phyloP scores from a whole-genome alignment of 2,113 vertebrate species.

The Todiramphus chloris region DNA sequence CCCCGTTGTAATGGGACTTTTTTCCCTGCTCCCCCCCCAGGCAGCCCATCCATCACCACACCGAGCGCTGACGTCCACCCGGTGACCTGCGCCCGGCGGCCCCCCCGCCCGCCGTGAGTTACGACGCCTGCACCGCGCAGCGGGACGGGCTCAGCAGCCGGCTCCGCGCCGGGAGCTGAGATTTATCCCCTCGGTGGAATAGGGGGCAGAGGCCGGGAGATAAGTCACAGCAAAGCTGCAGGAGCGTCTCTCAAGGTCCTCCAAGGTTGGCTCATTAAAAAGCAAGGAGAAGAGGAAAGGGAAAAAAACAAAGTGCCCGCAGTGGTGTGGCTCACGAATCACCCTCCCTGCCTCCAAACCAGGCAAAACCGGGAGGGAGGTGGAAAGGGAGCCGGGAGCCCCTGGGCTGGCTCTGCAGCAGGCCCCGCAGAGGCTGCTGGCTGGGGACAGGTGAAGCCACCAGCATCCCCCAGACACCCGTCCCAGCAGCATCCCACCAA shows the following conservation, averaged over 20 bases:
- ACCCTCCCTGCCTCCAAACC: background rate
- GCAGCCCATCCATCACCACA: background rate
- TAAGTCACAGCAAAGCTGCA: conserved; percentile 13
- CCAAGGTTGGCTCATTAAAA: conserved; percentile 44
- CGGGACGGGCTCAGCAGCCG: accelerated
- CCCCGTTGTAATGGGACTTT: background rate
- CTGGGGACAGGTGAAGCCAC: accelerated
- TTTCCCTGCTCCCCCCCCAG: background rate
- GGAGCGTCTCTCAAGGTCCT: conserved; percentile 10
- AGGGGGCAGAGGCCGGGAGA: background rate
- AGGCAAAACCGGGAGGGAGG: background rate
- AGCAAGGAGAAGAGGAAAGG: background rate
- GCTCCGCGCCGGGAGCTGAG: background rate
- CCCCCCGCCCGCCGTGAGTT: background rate
- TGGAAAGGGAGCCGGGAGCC: background rate
- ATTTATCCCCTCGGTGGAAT: conserved; percentile 24
- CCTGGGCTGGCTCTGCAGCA: background rate
- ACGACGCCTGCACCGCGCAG: accelerated
- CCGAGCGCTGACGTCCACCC: background rate
- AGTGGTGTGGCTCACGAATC: background rate
- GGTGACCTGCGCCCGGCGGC: background rate
- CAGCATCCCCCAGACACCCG: background rate
- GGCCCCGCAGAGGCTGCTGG: background rate
- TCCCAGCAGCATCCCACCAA: background rate
- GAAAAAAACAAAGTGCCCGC: background rate